Percentiles rank a stretch among this genome's conserved stretches.
phyloP scores from a whole-genome alignment of 2,113 vertebrate genomes.

The Corydoras sp. region DNA sequence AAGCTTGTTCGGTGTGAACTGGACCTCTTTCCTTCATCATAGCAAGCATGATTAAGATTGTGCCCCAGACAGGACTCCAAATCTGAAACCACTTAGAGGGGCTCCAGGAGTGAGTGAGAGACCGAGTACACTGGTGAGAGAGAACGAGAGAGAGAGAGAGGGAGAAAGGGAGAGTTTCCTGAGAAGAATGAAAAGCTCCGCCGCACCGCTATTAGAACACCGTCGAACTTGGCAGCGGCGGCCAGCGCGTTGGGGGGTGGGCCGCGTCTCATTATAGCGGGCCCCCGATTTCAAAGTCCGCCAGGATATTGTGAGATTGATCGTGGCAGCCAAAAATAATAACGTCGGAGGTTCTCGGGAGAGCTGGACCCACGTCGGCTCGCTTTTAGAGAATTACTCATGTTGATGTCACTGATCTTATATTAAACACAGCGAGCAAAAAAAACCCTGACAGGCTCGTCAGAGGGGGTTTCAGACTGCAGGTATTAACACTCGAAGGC shows the following conservation, averaged over 20 bases:
- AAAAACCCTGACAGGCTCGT: neutral
- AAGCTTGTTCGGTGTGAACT: slow-evolving; percentile 25
- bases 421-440: slow-evolving; percentile 23
- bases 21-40: slow-evolving; percentile 33
- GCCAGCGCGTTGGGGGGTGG: slow-evolving; percentile 32
- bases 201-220: slow-evolving; percentile 45
- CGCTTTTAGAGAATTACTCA: slow-evolving; percentile 44
- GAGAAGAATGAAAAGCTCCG: slow-evolving; percentile 41
- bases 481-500: slow-evolving; percentile 22
- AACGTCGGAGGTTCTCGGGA: slow-evolving; percentile 46
- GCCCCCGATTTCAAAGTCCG: slow-evolving; percentile 34
- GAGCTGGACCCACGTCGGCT: slow-evolving; percentile 17
- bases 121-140: slow-evolving; percentile 19
- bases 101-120: slow-evolving; percentile 19
- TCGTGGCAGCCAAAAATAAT: slow-evolving; percentile 47
- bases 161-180: slow-evolving; percentile 23
- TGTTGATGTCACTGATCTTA: slow-evolving; percentile 42
- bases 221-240: slow-evolving; percentile 41
- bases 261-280: slow-evolving; percentile 38
- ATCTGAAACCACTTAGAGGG: slow-evolving; percentile 51
- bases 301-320: slow-evolving; percentile 51
- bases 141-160: slow-evolving; percentile 32
- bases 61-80: slow-evolving; percentile 32
- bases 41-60: slow-evolving; percentile 35
- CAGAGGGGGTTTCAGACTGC: slow-evolving; percentile 8